Evolutionary conservation across 2,888 invertebrate genomes (phyloP).

Genomic region (Platycheirus albimanus): DNA sequence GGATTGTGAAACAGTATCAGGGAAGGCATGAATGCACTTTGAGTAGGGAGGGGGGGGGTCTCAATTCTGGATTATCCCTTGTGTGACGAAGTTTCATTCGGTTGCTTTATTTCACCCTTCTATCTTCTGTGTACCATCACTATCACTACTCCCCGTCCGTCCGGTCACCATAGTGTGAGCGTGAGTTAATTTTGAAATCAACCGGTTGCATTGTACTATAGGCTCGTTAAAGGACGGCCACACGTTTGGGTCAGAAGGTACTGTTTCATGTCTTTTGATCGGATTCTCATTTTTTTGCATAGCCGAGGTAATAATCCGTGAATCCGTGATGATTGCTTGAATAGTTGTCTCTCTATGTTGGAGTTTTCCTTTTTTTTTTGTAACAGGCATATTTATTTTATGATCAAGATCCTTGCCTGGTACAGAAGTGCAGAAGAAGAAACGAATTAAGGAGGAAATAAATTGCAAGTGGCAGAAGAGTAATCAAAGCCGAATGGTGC

Average conservation of each 20-base stretch:
- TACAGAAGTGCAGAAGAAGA: not conserved
- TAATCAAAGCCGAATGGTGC: slow-evolving; percentile 46
- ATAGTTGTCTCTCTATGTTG: slow-evolving; percentile 42
- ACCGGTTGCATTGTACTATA: slow-evolving; percentile 59
- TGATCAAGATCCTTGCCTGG: slow-evolving; percentile 23
- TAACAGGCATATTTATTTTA: slow-evolving; percentile 36
- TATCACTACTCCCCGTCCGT: slow-evolving; percentile 12
- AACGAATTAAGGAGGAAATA: slow-evolving; percentile 22
- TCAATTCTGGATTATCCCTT: slow-evolving; percentile 68
- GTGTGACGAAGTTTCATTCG: slow-evolving; percentile 32
- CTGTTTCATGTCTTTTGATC: slow-evolving; percentile 51
- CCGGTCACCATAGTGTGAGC: too few species aligned
- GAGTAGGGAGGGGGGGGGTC: not conserved
- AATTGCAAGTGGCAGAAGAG: slow-evolving; percentile 33
- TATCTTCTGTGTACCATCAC: not conserved
- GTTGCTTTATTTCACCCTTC: slow-evolving; percentile 14
- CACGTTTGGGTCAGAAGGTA: slow-evolving; percentile 51
- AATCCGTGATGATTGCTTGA: slow-evolving; percentile 71
- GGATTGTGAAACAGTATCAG: slow-evolving; percentile 48
- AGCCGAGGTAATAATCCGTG: slow-evolving; percentile 63
- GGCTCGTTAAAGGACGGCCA: slow-evolving; percentile 56
- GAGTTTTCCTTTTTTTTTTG: not conserved
- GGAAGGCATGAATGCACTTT: slow-evolving; percentile 1
- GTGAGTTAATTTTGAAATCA: slow-evolving; percentile 65
- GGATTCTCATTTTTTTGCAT: slow-evolving; percentile 67